A percentile compares a stretch with the other conserved stretches of the same genome.
These are phyloP conservation scores for Alligator mississippiensis DNA, from an alignment of 2,113 vertebrate genomes.

Conservation along the genomic window DNA sequence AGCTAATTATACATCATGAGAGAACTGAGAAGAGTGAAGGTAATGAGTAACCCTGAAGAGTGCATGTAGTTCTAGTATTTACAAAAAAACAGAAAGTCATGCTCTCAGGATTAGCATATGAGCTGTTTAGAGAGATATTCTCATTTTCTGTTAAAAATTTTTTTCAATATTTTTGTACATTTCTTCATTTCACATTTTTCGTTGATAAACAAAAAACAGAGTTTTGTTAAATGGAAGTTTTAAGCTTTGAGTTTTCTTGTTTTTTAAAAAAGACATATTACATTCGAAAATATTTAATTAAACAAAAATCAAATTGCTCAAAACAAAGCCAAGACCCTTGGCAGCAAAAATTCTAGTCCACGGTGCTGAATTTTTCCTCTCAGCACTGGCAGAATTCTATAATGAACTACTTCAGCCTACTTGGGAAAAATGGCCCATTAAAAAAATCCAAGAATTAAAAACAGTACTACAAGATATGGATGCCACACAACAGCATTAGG, in stretches of 20 bases:
- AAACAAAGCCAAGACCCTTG: background rate
- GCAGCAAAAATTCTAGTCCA: background rate
- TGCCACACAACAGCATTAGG: background rate
- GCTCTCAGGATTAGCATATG: background rate
- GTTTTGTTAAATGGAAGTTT: background rate
- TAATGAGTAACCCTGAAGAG: background rate
- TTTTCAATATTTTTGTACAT: background rate
- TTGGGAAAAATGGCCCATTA: background rate
- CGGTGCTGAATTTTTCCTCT: no score
- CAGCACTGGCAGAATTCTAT: no score
- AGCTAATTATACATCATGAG: background rate
- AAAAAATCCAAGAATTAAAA: rapidly evolving
- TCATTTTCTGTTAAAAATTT: background rate
- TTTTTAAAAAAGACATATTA: no score
- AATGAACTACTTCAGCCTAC: background rate
- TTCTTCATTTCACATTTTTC: background rate
- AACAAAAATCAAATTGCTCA: background rate
- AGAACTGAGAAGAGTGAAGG: background rate
- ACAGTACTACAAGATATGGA: background rate
- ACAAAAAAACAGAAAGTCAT: background rate
- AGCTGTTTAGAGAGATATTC: background rate
- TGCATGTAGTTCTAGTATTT: background rate
- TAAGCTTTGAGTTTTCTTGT: no score
- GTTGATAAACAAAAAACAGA: background rate
- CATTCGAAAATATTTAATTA: background rate